These are phyloP conservation scores for Beris morrisii DNA, from an alignment of 2,888 invertebrate species.

Conservation along the genomic window DNA sequence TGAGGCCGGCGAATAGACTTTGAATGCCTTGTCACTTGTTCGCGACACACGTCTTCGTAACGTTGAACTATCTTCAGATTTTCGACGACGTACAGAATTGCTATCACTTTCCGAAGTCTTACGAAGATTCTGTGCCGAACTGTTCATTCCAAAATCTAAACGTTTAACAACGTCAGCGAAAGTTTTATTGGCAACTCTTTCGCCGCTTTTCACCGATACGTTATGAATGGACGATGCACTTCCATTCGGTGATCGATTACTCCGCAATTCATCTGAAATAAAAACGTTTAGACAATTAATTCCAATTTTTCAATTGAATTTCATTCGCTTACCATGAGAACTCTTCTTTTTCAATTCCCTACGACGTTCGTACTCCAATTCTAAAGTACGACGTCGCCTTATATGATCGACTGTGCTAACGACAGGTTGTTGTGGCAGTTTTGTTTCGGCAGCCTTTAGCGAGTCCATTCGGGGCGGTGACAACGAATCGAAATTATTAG, in stretches of 20 bases:
- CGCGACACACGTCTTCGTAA: slow-evolving; percentile 51
- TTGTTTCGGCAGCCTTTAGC: slow-evolving; percentile 48
- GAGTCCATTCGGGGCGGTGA: slow-evolving; percentile 58
- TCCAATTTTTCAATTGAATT: not conserved
- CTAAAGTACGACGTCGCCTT: slow-evolving; percentile 53
- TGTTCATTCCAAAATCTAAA: slow-evolving; percentile 53
- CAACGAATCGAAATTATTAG: slow-evolving; percentile 57
- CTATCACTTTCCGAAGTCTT: slow-evolving; percentile 54
- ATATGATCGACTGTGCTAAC: slow-evolving; percentile 53
- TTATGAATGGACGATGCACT: slow-evolving; percentile 48
- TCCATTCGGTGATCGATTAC: slow-evolving; percentile 44
- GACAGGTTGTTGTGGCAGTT: slow-evolving; percentile 52
- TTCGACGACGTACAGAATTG: slow-evolving; percentile 50
- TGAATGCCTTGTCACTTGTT: slow-evolving; percentile 54
- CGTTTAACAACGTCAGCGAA: slow-evolving; percentile 47
- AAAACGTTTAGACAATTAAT: not conserved
- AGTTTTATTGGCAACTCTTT: slow-evolving; percentile 14
- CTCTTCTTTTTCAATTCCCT: slow-evolving; percentile 54
- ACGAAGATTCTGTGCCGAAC: slow-evolving; percentile 50
- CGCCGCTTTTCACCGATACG: slow-evolving; percentile 11
- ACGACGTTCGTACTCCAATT: slow-evolving; percentile 54
- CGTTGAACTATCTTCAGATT: slow-evolving; percentile 42
- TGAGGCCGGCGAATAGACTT: slow-evolving; percentile 50
- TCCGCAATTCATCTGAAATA: slow-evolving; percentile 42
- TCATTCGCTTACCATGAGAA: slow-evolving; percentile 49